These are phyloP conservation scores for Papio anubis DNA, from an alignment of 2,113 vertebrate species.

Conservation along the genomic window DNA sequence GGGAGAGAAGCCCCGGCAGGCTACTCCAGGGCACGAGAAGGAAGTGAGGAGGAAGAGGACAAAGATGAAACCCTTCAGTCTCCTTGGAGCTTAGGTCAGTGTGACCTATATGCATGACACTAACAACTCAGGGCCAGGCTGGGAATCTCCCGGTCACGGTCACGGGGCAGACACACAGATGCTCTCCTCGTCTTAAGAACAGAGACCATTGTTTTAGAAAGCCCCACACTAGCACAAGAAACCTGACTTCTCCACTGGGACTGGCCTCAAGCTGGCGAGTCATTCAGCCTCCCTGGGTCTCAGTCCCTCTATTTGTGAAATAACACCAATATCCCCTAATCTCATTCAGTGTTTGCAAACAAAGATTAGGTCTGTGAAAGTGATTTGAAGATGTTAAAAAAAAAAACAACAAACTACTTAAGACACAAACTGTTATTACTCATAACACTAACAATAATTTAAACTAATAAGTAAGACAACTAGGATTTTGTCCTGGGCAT, in stretches of 20 bases:
- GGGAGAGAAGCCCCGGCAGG: background rate
- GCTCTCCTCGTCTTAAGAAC: background rate
- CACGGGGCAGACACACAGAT: background rate
- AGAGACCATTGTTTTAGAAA: background rate
- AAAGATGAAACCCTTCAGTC: background rate
- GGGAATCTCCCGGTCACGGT: background rate
- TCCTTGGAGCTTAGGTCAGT: background rate
- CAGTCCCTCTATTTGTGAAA: background rate
- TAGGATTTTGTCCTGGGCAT: background rate
- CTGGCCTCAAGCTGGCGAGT: background rate
- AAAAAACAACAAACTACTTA: background rate
- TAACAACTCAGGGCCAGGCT: background rate
- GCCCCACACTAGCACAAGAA: background rate
- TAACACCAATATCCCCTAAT: background rate
- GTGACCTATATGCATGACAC: background rate
- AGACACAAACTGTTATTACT: background rate
- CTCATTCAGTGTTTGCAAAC: background rate
- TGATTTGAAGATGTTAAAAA: background rate
- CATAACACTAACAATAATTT: background rate
- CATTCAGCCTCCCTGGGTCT: background rate
- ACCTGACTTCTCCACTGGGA: background rate
- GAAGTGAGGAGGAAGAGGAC: background rate
- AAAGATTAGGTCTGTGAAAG: background rate
- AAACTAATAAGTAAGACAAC: background rate
- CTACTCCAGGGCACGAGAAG: background rate